Evolutionary conservation across 2,113 vertebrate species (phyloP).

Genomic region (Macaca fascicularis): T2T-MFA8v1.1 NC_088381.1:166950001-166950500

Average conservation of each 20-base stretch:
- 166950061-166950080: no score
- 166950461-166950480: not conserved
- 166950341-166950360: not conserved
- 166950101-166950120: rapidly evolving
- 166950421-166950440: rapidly evolving
- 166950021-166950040: not conserved
- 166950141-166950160: rapidly evolving
- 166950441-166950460: rapidly evolving
- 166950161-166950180: not conserved
- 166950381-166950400: not conserved
- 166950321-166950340: not conserved
- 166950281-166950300: not conserved
- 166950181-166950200: rapidly evolving
- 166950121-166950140: not conserved
- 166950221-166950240: no score
- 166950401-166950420: not conserved
- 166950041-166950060: not conserved
- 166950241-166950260: not conserved
- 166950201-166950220: rapidly evolving
- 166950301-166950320: not conserved
- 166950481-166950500: not conserved
- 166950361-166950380: not conserved
- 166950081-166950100: not conserved
- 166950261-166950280: not conserved
- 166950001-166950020: not conserved